These are phyloP conservation scores for Acleris laterana DNA, from an alignment of 2,888 invertebrate genomes.

Conservation along the genomic window DNA sequence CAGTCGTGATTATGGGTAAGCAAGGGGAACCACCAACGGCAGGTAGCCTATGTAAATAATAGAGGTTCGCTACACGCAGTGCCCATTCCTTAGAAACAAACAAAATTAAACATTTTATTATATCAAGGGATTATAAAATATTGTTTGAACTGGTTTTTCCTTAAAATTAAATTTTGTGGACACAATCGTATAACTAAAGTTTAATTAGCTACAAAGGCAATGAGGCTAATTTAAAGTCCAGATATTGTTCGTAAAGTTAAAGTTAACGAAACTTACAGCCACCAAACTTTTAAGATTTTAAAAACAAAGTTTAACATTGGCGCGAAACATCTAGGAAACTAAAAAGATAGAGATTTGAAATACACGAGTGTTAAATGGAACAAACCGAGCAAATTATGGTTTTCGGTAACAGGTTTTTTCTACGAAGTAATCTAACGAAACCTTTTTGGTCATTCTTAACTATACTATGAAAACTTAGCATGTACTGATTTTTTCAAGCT, in stretches of 20 bases:
- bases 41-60: neutral
- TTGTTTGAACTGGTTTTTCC: too few species aligned
- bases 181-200: neutral
- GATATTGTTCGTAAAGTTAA: constrained; percentile 33
- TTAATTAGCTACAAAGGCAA: neutral
- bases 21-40: too few species aligned
- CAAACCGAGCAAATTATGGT: neutral
- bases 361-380: constrained; percentile 45
- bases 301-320: constrained; percentile 50
- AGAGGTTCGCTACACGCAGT: neutral
- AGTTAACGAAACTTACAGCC: constrained; percentile 40
- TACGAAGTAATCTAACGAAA: too few species aligned
- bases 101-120: too few species aligned
- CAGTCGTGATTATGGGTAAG: too few species aligned
- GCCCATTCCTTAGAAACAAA: too few species aligned
- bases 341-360: constrained; percentile 56
- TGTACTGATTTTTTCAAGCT: too few species aligned
- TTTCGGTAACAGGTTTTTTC: too few species aligned
- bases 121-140: neutral
- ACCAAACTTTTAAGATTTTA: constrained; percentile 48
- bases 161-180: too few species aligned
- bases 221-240: constrained; percentile 1
- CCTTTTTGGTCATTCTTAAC: too few species aligned
- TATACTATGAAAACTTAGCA: too few species aligned
- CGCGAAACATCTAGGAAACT: constrained; percentile 48